A percentile compares a stretch with the other conserved stretches of the same genome.
Evolutionary conservation across 2,113 vertebrate genomes (phyloP).

Genomic region (Actenoides hombroni): DNA sequence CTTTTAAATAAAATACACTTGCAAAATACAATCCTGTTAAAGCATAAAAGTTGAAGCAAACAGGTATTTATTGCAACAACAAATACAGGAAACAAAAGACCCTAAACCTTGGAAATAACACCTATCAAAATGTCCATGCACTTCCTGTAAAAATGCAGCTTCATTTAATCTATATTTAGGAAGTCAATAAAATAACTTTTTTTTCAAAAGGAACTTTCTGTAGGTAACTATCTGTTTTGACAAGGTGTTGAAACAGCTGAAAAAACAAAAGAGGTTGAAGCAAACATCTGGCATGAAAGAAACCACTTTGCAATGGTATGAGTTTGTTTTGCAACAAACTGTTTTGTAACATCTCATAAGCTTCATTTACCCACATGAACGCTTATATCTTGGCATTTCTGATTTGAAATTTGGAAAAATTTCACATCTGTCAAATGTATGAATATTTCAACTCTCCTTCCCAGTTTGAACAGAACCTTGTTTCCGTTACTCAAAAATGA

Average conservation of each 20-base stretch:
- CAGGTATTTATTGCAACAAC: not conserved
- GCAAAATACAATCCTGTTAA: not conserved
- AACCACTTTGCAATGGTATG: not conserved
- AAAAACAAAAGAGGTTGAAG: not conserved
- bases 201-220: not conserved
- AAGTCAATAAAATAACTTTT: not conserved
- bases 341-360: not conserved
- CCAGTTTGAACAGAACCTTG: not conserved
- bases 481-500: not conserved
- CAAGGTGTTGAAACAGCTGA: not conserved
- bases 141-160: not conserved
- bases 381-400: not conserved
- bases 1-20: not conserved
- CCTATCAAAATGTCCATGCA: not conserved
- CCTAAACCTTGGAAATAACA: not conserved
- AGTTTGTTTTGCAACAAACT: not conserved
- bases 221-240: not conserved
- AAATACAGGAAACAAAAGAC: not conserved
- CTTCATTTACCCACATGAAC: not conserved
- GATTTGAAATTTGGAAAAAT: not conserved
- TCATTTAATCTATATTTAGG: not conserved
- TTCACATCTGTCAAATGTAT: not conserved
- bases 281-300: not conserved
- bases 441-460: not conserved
- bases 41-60: not conserved